Evolutionary conservation across 1,140 invertebrate genomes (phyloP).

Genomic region (Eufriesea mexicana): DNA sequence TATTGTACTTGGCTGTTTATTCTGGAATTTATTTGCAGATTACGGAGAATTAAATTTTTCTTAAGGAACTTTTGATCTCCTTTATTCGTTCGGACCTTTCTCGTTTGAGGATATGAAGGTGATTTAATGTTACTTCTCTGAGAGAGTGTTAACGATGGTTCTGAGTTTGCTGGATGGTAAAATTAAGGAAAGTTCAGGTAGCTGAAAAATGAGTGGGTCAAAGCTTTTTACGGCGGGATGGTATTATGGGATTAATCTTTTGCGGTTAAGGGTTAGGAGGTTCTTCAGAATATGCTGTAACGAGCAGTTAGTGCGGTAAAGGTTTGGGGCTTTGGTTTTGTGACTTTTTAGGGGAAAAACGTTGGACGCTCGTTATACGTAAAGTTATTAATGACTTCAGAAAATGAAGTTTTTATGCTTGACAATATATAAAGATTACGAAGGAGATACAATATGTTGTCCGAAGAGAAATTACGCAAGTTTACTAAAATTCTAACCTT

Average conservation of each 20-base stretch:
- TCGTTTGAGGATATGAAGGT: too few relatives aligned
- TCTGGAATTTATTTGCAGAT: neutral
- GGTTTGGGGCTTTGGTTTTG: neutral
- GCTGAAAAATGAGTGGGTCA: constrained; percentile 7
- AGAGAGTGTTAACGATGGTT: neutral
- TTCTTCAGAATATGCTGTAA: neutral
- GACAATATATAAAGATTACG: neutral
- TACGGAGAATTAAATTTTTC: neutral
- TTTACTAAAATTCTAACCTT: too few relatives aligned
- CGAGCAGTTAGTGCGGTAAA: neutral
- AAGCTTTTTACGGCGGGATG: neutral
- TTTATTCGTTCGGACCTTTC: neutral
- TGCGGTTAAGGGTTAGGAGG: neutral
- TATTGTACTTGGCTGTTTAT: too few relatives aligned
- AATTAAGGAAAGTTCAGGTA: constrained; percentile 1
- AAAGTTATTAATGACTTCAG: neutral
- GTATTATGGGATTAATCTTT: constrained; percentile 24
- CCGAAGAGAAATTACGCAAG: too few relatives aligned
- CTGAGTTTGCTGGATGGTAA: neutral
- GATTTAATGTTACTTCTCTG: neutral
- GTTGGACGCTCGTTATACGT: too few relatives aligned
- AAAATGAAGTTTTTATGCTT: neutral
- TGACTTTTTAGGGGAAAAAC: neutral
- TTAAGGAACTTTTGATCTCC: neutral
- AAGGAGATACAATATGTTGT: neutral